These are phyloP conservation scores for Bombylius discolor DNA, from an alignment of 2,888 invertebrate species.

Conservation along the genomic window DNA sequence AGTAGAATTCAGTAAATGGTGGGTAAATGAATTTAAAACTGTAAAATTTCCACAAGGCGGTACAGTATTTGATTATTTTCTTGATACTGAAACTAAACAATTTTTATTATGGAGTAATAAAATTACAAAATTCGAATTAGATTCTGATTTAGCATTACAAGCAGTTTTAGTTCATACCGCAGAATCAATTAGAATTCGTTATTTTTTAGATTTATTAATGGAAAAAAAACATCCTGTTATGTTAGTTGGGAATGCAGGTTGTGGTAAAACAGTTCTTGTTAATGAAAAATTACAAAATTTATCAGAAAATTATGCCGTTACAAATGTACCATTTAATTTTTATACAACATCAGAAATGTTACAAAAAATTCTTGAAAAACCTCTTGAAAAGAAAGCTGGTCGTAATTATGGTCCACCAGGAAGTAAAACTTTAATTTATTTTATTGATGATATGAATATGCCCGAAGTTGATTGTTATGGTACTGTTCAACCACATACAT, in stretches of 20 bases:
- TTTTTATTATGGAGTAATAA: slow-evolving; percentile 83
- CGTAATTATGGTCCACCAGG: slow-evolving; percentile 93
- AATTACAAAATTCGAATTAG: slow-evolving; percentile 80
- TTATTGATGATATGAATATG: slow-evolving; percentile 97
- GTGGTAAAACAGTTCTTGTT: slow-evolving; percentile 81
- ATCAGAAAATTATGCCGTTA: slow-evolving; percentile 73
- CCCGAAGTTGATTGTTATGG: slow-evolving; percentile 83
- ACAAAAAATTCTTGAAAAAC: slow-evolving; percentile 85
- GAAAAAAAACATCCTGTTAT: slow-evolving; percentile 81
- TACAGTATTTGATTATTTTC: slow-evolving; percentile 89
- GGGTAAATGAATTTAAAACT: slow-evolving; percentile 90
- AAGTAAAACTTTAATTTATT: slow-evolving; percentile 83
- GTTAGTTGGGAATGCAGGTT: slow-evolving; percentile 87
- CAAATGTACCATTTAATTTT: slow-evolving; percentile 92
- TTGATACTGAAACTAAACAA: slow-evolving; percentile 80
- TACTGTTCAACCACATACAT: slow-evolving; percentile 90
- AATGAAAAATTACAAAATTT: slow-evolving; percentile 58
- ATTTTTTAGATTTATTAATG: slow-evolving; percentile 80
- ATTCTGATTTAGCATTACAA: slow-evolving; percentile 83
- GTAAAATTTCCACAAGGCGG: slow-evolving; percentile 79
- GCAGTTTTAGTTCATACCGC: slow-evolving; percentile 85
- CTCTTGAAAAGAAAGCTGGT: slow-evolving; percentile 91
- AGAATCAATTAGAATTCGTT: slow-evolving; percentile 82
- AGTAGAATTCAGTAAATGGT: slow-evolving; percentile 92
- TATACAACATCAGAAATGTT: slow-evolving; percentile 92